Evolutionary conservation across 1,140 invertebrate genomes (phyloP).

Genomic region (Plodia interpunctella): DNA sequence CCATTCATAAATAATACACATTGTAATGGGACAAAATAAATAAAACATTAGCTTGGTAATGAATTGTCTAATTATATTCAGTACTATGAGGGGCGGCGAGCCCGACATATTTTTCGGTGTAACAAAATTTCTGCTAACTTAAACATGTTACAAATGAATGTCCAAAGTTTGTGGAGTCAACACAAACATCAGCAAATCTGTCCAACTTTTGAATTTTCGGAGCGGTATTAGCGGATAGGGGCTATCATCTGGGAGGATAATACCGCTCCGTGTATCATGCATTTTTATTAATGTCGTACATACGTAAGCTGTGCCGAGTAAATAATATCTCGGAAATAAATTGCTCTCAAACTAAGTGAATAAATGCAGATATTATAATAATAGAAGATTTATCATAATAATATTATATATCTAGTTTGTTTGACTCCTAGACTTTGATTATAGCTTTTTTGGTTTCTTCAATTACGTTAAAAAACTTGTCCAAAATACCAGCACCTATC

Average conservation of each 20-base stretch:
- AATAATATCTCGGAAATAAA: background rate
- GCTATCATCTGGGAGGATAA: too few species aligned
- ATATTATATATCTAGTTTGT: too few species aligned
- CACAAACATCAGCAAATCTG: background rate
- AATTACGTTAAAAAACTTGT: too few species aligned
- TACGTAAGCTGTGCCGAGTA: background rate
- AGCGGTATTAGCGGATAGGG: background rate
- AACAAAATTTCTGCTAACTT: background rate
- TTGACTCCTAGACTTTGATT: too few species aligned
- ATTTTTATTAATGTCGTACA: background rate
- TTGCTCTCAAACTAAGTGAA: too few species aligned
- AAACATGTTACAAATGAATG: background rate
- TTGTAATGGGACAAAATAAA: background rate
- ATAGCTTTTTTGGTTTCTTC: too few species aligned
- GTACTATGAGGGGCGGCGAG: background rate
- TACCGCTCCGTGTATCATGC: too few species aligned
- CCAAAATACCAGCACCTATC: too few species aligned
- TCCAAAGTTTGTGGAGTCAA: slow-evolving; percentile 4
- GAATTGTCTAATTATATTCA: background rate
- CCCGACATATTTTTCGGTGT: background rate
- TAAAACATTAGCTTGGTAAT: background rate
- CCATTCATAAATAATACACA: background rate
- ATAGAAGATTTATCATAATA: too few species aligned
- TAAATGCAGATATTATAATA: too few species aligned
- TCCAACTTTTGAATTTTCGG: background rate